Evolutionary conservation across 2,888 invertebrate genomes (phyloP), one percentile per base, ranked within the genome.

Genomic region (Morpho deidamia): DNA sequence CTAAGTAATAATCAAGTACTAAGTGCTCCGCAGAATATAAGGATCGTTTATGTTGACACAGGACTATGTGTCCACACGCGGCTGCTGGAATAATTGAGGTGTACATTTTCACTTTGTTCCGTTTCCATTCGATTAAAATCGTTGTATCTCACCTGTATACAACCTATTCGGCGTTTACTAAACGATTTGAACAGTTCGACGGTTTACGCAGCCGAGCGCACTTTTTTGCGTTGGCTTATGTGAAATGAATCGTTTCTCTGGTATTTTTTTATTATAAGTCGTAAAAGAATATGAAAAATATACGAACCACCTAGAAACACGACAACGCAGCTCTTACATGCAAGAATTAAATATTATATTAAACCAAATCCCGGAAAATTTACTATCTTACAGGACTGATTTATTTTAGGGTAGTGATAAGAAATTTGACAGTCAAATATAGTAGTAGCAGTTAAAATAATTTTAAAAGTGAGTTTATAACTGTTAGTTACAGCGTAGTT

Each of bases 51-150:
- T 72, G 75, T 74, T 78, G 78, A 78, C 78, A 76, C 77, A 74
- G 78, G 78, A 78, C 75, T 80, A 83, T 86, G 83, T 84, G 83
- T 84, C 83, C 83, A 79, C 75, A 74, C 76, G 72, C 81, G 76
- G 70, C 74, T 71, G 82, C 75, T 80, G 79, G 86, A 88, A 86
- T 88, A 88, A 88, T 88, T 88, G 88, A 88, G 88, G 88, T 88
- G 88, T 87, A 85, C 87, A 88, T 87, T 88, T 88, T 87, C 88
- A 87, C 87, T 87, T 88, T 88, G 87, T 86, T 85, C 87, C 81
- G 84, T 86, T 86, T 88, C 88, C 88, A 86, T 85, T 87, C 87
- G 88, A 88, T 88, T 88, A 87, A 88, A 86, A 88, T 79, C 80
- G 85, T 79, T 84, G 85, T 86, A 87, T 85, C 81, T 76, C 86